A percentile compares a stretch with the other conserved stretches of the same genome.
phyloP scores from a whole-genome alignment of 2,797 vertebrate genomes.

The Psittacula derbiana region DNA sequence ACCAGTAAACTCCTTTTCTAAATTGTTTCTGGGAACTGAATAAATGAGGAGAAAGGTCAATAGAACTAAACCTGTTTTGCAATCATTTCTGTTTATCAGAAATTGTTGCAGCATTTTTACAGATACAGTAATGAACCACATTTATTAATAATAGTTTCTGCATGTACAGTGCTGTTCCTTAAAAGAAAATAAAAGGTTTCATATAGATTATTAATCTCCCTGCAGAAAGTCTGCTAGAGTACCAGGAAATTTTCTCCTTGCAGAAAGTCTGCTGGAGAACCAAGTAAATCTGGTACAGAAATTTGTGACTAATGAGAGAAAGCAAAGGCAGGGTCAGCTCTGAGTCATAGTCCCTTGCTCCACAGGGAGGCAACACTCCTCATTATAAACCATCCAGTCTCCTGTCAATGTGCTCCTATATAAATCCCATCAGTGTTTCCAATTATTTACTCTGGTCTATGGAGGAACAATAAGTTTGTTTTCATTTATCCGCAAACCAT shows the following conservation, averaged over 20 bases:
- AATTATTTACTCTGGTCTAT: neutral
- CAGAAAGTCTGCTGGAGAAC: neutral
- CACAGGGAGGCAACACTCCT: neutral
- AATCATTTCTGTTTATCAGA: neutral
- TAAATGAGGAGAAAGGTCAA: neutral
- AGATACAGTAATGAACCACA: neutral
- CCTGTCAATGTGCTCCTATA: neutral
- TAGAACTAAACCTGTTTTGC: neutral
- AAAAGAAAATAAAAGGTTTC: neutral
- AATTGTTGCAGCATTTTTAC: neutral
- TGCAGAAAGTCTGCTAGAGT: neutral
- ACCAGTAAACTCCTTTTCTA: neutral
- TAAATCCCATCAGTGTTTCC: neutral
- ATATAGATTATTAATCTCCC: neutral
- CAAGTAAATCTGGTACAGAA: neutral
- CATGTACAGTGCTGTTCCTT: neutral
- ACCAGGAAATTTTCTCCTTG: neutral
- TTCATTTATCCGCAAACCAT: neutral
- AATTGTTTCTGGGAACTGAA: neutral
- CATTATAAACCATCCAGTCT: neutral
- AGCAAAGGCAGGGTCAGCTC: neutral
- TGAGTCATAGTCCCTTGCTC: neutral
- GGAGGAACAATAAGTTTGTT: neutral
- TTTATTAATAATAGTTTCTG: neutral
- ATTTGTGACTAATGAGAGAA: neutral